Evolutionary conservation across 2,113 vertebrate species (phyloP), one percentile per base, ranked within the genome.

Genomic region (Ammodramus savannarum): DNA sequence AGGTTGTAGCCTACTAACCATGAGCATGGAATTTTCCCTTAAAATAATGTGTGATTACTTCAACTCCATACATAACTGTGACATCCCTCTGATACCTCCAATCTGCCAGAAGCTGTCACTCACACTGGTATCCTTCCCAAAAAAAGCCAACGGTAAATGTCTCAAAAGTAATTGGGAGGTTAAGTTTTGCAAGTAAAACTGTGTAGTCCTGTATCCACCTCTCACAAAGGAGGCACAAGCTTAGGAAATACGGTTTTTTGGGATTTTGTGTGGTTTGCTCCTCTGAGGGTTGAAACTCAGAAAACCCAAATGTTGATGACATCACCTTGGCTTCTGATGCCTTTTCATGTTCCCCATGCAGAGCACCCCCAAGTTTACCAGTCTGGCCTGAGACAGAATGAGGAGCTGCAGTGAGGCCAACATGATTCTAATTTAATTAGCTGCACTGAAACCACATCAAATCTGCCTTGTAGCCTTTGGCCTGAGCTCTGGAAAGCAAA

Each of bases 381-480:
- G 19, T 44, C 44, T 39, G 29, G n/a, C 39, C 62, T 82, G 58
- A 62, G 48, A 51, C 31, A 65, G 34, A 62, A 20, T 0, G 0
- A 90, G 27, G 59, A 79, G 27, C 51, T 58, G 8, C 62, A 84
- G 32, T 31, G 65, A 81, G 26, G 27, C 48, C 76, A 86, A 44
- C 1, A 2, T 0, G 18, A 81, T 88, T 27, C 21, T 54, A 48
- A 21, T 38, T 69, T 90, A 67, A 87, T 80, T 62, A 63, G 25
- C 39, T 3, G 0, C 36, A 43, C 38, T 77, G 78, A 89, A 93
- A 38, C n/a, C 58, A 57, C 13, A n/a, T 73, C 51, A 57, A 63
- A 90, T 52, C 63, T 89, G 52, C 61, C 65, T 68, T 83, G 22
- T 17, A 74, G 54, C 18, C 18, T 83, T 92, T 92, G 49, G n/a